phyloP scores from a whole-genome alignment of 1,140 invertebrate species.

The Neodiprion pinetum region DNA sequence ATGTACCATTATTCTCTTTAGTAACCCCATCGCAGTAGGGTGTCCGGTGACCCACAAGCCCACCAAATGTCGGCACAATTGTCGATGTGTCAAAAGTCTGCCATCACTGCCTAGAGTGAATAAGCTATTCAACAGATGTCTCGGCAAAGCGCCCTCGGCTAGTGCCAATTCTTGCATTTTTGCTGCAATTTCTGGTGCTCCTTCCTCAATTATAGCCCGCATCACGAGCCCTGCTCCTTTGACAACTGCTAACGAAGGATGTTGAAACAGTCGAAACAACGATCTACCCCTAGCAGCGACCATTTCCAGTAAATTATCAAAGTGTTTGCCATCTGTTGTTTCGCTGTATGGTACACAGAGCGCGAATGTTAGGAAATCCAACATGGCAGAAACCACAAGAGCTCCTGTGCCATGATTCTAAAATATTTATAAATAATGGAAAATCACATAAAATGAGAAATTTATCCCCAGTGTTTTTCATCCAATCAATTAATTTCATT shows the following conservation, averaged over 20 bases:
- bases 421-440: slow-evolving; percentile 38
- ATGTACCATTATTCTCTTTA: slow-evolving; percentile 87
- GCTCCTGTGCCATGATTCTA: slow-evolving; percentile 83
- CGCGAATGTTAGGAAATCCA: slow-evolving; percentile 99
- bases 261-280: slow-evolving; percentile 95
- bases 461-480: neutral
- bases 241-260: slow-evolving; percentile 96
- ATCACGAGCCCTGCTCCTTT: slow-evolving; percentile 98
- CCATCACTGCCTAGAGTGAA: slow-evolving; percentile 83
- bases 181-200: slow-evolving; percentile 85
- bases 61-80: slow-evolving; percentile 95
- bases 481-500: neutral
- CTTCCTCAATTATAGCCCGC: slow-evolving; percentile 98
- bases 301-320: slow-evolving; percentile 93
- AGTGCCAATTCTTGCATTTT: slow-evolving; percentile 96
- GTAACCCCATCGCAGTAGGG: slow-evolving; percentile 86
- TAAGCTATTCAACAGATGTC: slow-evolving; percentile 91
- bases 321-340: slow-evolving; percentile 97
- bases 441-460: neutral
- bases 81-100: slow-evolving; percentile 83
- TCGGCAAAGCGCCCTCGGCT: slow-evolving; percentile 95
- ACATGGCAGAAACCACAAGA: slow-evolving; percentile 88
- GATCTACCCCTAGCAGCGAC: slow-evolving; percentile 90
- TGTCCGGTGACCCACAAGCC: slow-evolving; percentile 97
- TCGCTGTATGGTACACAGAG: slow-evolving; percentile 99